phyloP scores from a whole-genome alignment of 2,888 invertebrate species.

The Drosophila histrio region DNA sequence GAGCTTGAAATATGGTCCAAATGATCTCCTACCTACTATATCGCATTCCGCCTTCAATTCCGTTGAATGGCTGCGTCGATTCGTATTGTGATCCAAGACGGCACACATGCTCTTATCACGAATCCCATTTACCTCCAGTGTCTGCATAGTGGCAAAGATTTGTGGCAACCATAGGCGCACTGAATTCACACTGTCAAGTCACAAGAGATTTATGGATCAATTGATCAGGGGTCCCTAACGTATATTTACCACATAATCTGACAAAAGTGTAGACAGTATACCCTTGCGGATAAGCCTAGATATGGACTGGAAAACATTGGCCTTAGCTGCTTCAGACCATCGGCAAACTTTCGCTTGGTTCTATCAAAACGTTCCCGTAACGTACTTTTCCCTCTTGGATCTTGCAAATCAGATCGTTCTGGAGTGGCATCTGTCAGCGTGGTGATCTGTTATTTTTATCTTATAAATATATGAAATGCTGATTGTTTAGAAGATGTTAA shows the following conservation, averaged over 20 bases:
- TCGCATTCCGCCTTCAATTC: slow-evolving; percentile 41
- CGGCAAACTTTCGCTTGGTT: slow-evolving; percentile 28
- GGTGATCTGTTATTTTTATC: slow-evolving; percentile 35
- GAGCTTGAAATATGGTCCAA: slow-evolving; percentile 24
- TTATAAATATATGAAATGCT: too few relatives aligned
- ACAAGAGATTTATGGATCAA: background rate
- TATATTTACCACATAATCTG: slow-evolving; percentile 61
- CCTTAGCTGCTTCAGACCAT: slow-evolving; percentile 47
- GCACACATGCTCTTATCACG: slow-evolving; percentile 67
- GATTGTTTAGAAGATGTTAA: background rate
- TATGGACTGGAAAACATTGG: slow-evolving; percentile 60
- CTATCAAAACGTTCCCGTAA: slow-evolving; percentile 12
- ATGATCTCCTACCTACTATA: slow-evolving; percentile 59
- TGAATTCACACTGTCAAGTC: slow-evolving; percentile 88
- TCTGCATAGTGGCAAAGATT: slow-evolving; percentile 89
- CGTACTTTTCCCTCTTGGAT: background rate
- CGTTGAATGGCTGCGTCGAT: background rate
- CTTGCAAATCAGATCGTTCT: slow-evolving; percentile 17
- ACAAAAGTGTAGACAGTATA: slow-evolving; percentile 61
- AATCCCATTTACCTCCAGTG: slow-evolving; percentile 79
- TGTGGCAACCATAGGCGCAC: slow-evolving; percentile 94
- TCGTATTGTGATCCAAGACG: slow-evolving; percentile 66
- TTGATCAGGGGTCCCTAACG: background rate
- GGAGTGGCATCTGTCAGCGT: slow-evolving; percentile 45
- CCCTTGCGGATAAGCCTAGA: slow-evolving; percentile 41